Conservation (phyloP, 1,140 invertebrate species). For the Aphelinus atriplicis region DNA sequence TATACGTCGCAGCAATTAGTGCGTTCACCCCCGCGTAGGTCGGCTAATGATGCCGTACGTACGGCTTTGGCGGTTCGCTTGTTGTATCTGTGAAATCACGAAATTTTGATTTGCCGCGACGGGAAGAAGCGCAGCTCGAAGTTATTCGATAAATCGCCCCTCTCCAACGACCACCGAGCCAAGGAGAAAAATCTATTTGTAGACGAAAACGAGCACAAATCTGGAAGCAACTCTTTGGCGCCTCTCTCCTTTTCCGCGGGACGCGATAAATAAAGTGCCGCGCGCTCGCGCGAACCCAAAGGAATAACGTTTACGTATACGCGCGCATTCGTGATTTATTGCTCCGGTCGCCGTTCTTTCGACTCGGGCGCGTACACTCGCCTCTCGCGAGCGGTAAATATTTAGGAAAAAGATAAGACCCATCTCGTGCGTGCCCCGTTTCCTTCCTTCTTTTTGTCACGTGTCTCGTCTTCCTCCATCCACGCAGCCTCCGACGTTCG, state of each 20-base stretch:
- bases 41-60: too few relatives aligned
- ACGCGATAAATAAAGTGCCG: slow-evolving; percentile 36
- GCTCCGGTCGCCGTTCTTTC: slow-evolving; percentile 29
- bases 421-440: slow-evolving; percentile 15
- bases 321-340: slow-evolving; percentile 40
- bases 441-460: too few relatives aligned
- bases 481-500: too few relatives aligned
- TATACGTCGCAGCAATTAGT: too few relatives aligned
- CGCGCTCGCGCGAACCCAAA: neutral
- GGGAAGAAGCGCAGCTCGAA: neutral
- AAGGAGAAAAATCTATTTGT: too few relatives aligned
- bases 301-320: slow-evolving; percentile 27
- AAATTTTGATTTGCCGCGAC: too few relatives aligned
- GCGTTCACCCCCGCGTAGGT: too few relatives aligned
- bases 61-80: too few relatives aligned
- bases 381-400: slow-evolving; percentile 38
- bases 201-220: slow-evolving; percentile 11
- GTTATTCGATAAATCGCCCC: neutral
- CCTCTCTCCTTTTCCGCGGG: neutral
- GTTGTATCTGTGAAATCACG: too few relatives aligned
- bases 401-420: slow-evolving; percentile 43
- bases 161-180: too few relatives aligned
- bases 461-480: too few relatives aligned
- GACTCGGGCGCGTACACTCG: neutral
- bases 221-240: slow-evolving; percentile 16